Evolutionary conservation across 1,140 invertebrate species (phyloP), one percentile per base, ranked within the genome.

Genomic region (Mactra quadrangularis): DNA sequence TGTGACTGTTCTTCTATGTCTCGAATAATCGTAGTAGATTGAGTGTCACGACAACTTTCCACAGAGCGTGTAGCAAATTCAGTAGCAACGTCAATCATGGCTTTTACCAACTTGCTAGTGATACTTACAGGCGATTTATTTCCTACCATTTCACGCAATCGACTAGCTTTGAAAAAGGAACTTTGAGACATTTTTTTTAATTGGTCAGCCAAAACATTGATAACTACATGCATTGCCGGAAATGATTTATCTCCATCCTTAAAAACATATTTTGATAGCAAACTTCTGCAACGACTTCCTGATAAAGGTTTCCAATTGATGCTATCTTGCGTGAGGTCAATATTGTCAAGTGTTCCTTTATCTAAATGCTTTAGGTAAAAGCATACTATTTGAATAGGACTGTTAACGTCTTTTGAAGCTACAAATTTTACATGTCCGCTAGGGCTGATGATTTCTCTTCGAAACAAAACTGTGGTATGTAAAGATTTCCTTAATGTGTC

Each of bases 341-440:
- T 47, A 27, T 41, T 74, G 60, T 88, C 83, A 1, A 88, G 27
- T 2, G 6, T 38, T 27, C 41, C 68, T 9, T 59, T 33, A 25
- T 86, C 81, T 13, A 82, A 41, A 1, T 27, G n/a, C 22, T 85
- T 17, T 1, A 88, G 35, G 35, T 87, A 88, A 35, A 33, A 35
- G 22, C 86, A 88, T 0, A 87, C 85, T 41, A 88, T 81, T 52
- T 88, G 87, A 6, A 86, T 19, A 9, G 86, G 79, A 70, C 87
- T 88, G 31, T 83, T 75, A 0, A 85, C 50, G 78, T 88, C 87
- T n/a, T 25, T 74, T 27, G 78, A 60, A 1, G 85, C 57, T n/a
- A 57, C 19, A 7, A 87, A 79, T 13, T 74, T 38, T 0, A 53
- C n/a, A 64, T 85, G 85, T 29, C 82, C 47, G 29, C 81, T 38